Evolutionary conservation across 2,113 vertebrate species (phyloP), one percentile per base, ranked within the genome.

Genomic region (Pelobates fuscus): DNA sequence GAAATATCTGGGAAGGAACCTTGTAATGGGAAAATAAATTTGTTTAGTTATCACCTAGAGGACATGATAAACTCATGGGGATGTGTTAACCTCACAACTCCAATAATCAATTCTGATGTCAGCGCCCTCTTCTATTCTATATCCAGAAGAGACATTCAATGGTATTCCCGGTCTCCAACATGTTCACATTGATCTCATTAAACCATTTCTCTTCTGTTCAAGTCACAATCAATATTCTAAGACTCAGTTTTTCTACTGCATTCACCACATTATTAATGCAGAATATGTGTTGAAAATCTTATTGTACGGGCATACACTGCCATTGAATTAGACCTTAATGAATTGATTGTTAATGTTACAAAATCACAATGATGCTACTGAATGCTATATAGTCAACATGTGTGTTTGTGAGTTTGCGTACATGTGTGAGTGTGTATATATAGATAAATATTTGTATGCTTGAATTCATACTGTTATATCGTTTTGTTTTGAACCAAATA

Each of bases 81-180:
- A 60, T 60, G 17, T 60, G 24, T 71, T 71, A 71, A 46, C 57
- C 37, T 60, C 32, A 12, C 57, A 61, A 61, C 24, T 44, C 24
- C n/a, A 60, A 21, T 20, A 71, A 71, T 71, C 55, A 60, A 71
- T 71, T 61, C n/a, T 70, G 24, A 70, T 70, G 68, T 60, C 68
- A 46, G 57, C 57, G 54, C 32, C 58, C 12, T 59, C 21, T 26
- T 3, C 57, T 68, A 57, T 46, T 71, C 57, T 49, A 60, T 37
- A 17, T 32, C 57, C 57, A 60, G 43, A 60, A 46, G 17, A 46
- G 23, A 18, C 69, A 71, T 20, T 37, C 60, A 55, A 61, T 46
- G 57, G 21, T 44, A 61, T 46, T 71, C 59, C 43, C 43, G 46
- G 41, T 54, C 44, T 62, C 29, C 30, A 24, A 37, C 61, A 74